Evolutionary conservation across 2,888 invertebrate species (phyloP).

Genomic region (Platycheirus rosarum): DNA sequence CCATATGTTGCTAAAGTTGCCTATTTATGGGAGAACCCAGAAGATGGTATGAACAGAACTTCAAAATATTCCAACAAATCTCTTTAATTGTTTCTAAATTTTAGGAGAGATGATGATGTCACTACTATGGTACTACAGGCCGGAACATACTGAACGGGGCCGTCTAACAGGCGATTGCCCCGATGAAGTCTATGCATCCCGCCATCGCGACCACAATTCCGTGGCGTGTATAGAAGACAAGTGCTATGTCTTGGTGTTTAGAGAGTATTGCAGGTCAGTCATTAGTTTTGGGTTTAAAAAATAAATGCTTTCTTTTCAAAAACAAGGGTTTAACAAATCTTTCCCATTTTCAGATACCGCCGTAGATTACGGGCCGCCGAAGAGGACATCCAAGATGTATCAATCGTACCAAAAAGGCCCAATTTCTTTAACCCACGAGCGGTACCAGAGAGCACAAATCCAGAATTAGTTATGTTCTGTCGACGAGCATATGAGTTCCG

Average conservation of each 20-base stretch:
- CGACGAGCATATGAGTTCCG: constrained; percentile 97
- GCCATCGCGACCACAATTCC: constrained; percentile 96
- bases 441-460: constrained; percentile 86
- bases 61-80: neutral
- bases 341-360: constrained; percentile 87
- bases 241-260: constrained; percentile 97
- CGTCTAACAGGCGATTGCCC: constrained; percentile 90
- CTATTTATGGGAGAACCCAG: constrained; percentile 96
- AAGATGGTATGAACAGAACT: constrained; percentile 88
- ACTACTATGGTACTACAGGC: constrained; percentile 97
- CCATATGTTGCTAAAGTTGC: constrained; percentile 98
- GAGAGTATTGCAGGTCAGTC: constrained; percentile 98
- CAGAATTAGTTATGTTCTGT: constrained; percentile 96
- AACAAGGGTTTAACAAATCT: neutral
- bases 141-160: constrained; percentile 97
- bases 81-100: constrained; percentile 70
- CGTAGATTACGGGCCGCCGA: constrained; percentile 91
- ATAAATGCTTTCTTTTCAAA: neutral
- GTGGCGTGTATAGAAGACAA: constrained; percentile 99
- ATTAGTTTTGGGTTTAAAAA: neutral
- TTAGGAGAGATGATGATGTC: constrained; percentile 99
- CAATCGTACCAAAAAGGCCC: constrained; percentile 88
- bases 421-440: constrained; percentile 84
- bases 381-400: constrained; percentile 89
- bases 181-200: constrained; percentile 97